A percentile compares a stretch with the other conserved stretches of the same genome.
phyloP scores from a whole-genome alignment of 2,113 vertebrate species.

The Morone saxatilis region DNA sequence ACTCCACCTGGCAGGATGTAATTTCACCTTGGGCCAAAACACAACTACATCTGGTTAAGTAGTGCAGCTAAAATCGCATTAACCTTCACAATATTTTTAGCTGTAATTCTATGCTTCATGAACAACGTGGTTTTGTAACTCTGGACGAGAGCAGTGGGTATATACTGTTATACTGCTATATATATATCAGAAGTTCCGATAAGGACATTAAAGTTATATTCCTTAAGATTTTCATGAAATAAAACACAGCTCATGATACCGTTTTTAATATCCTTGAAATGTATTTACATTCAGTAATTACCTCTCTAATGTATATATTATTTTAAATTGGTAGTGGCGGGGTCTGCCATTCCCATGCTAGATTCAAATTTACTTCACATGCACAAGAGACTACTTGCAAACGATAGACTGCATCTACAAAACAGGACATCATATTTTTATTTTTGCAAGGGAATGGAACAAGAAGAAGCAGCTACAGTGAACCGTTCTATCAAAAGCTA shows the following conservation, averaged over 20 bases:
- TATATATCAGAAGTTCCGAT: too few species aligned
- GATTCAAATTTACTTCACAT: neutral
- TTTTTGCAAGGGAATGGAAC: neutral
- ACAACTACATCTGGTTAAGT: constrained; percentile 18
- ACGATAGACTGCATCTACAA: neutral
- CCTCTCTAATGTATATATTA: neutral
- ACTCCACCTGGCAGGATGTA: constrained; percentile 46
- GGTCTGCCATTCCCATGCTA: neutral
- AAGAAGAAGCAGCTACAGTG: neutral
- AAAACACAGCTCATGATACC: too few species aligned
- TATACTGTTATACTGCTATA: too few species aligned
- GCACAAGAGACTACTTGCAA: neutral
- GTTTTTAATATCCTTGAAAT: neutral
- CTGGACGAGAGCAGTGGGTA: too few species aligned
- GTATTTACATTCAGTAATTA: neutral
- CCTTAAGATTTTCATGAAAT: neutral
- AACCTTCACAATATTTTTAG: neutral
- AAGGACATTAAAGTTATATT: neutral
- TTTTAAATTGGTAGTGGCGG: neutral
- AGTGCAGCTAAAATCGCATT: constrained; percentile 19
- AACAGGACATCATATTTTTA: neutral
- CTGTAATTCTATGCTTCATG: neutral
- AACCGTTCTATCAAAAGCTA: neutral
- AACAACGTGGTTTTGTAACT: neutral
- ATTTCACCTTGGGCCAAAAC: constrained; percentile 47